Conservation (phyloP, 2,113 vertebrate species). For the Sebastes schlegelii region DNA sequence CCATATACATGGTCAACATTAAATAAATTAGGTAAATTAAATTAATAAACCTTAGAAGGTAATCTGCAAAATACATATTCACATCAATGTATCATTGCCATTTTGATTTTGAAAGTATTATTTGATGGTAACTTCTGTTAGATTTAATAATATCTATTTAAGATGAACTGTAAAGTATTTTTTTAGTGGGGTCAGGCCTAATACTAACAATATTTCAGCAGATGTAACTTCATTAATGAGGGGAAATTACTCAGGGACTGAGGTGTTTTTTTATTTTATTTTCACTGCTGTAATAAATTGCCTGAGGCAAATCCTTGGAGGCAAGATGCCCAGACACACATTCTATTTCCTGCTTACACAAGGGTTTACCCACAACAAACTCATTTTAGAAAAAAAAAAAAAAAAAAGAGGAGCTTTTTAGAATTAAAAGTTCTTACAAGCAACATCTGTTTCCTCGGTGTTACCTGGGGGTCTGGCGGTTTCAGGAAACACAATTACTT, state of each 20-base stretch:
- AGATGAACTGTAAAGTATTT: background rate
- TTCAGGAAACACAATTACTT: slow-evolving; percentile 57
- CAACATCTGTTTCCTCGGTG: slow-evolving; percentile 48
- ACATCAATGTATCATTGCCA: background rate
- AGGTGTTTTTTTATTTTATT: background rate
- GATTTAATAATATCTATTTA: background rate
- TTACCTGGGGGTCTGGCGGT: slow-evolving; percentile 54
- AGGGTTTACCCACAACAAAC: slow-evolving; percentile 29
- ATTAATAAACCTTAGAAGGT: too few relatives aligned
- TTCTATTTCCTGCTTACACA: slow-evolving; percentile 34
- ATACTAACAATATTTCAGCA: background rate
- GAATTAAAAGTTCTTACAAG: slow-evolving; percentile 29
- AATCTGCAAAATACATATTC: too few relatives aligned
- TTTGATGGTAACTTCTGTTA: background rate
- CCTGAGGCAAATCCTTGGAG: slow-evolving; percentile 21
- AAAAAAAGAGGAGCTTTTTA: background rate
- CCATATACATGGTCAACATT: too few relatives aligned
- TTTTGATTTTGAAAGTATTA: background rate
- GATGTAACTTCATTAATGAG: slow-evolving; percentile 24
- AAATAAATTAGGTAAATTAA: too few relatives aligned
- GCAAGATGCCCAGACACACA: slow-evolving; percentile 14
- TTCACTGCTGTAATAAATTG: slow-evolving; percentile 20
- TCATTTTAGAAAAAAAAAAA: slow-evolving; percentile 4
- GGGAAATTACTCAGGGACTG: slow-evolving; percentile 10
- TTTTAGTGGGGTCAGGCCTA: background rate